Conservation (phyloP, 2,113 vertebrate species). For the Lathamus discolor region DNA sequence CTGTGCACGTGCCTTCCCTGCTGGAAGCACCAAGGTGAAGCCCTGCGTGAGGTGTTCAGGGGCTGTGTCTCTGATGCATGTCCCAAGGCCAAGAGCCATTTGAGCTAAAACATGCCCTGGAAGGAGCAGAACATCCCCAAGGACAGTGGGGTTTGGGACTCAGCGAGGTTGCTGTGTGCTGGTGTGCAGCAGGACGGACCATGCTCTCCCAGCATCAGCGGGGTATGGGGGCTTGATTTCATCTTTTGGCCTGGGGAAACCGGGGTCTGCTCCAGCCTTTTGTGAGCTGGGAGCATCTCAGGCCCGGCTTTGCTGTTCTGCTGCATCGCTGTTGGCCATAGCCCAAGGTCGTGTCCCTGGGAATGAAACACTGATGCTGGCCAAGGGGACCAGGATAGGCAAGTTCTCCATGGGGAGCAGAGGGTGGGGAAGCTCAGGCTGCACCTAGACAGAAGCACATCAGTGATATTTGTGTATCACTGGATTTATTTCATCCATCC, state of each 20-base stretch:
- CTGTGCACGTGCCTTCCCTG: rapidly evolving
- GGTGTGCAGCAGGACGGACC: not conserved
- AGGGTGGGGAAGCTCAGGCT: not conserved
- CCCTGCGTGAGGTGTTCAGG: not conserved
- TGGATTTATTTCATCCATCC: not conserved
- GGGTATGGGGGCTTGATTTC: not conserved
- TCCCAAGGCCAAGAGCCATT: not conserved
- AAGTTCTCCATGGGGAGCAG: not conserved
- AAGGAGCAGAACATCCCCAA: not conserved
- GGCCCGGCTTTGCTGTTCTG: not conserved
- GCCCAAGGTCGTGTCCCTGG: not conserved
- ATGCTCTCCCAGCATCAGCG: not conserved
- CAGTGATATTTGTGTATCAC: rapidly evolving
- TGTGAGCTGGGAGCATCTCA: not conserved
- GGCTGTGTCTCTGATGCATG: rapidly evolving
- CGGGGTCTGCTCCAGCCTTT: not conserved
- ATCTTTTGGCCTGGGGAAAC: not conserved
- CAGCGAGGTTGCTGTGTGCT: rapidly evolving
- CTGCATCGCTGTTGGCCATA: not conserved
- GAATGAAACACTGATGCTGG: not conserved
- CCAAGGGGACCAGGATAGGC: not conserved
- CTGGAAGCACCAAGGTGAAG: not conserved
- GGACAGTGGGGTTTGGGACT: not conserved
- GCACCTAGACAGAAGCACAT: not conserved
- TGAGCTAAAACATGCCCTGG: not conserved